These are phyloP conservation scores for Aphrophora alni DNA, from an alignment of 2,888 invertebrate genomes.

Conservation along the genomic window DNA sequence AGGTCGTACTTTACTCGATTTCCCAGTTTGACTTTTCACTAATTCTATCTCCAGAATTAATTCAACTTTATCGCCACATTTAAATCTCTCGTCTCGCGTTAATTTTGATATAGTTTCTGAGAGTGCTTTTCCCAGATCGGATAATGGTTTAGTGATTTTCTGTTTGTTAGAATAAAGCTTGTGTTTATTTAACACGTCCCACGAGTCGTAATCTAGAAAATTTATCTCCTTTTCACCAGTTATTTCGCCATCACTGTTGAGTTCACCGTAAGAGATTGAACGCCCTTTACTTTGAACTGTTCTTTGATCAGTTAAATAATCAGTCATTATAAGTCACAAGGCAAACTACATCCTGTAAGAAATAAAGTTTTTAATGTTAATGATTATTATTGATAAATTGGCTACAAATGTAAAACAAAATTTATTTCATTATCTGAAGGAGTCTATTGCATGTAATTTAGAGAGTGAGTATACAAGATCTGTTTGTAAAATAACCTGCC, in stretches of 20 bases:
- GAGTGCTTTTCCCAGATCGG: not conserved
- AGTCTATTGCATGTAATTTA: no score
- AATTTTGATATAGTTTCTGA: conserved; percentile 28
- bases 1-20: not conserved
- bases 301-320: not conserved
- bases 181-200: not conserved
- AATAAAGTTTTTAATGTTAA: not conserved
- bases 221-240: not conserved
- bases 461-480: no score
- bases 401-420: no score
- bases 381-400: no score
- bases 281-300: not conserved
- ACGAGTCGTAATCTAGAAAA: not conserved
- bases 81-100: conserved; percentile 12
- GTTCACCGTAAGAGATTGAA: not conserved
- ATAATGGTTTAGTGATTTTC: not conserved
- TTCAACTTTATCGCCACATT: conserved; percentile 31
- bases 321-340: not conserved
- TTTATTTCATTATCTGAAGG: no score
- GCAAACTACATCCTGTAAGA: not conserved
- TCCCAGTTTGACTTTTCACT: conserved; percentile 12
- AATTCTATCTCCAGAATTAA: conserved; percentile 31
- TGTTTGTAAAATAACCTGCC: no score
- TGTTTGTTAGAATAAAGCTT: not conserved
- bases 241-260: not conserved